Evolutionary conservation across 1,140 invertebrate species (phyloP), one percentile per base, ranked within the genome.

Genomic region (Proctacanthus coquilletti): DNA sequence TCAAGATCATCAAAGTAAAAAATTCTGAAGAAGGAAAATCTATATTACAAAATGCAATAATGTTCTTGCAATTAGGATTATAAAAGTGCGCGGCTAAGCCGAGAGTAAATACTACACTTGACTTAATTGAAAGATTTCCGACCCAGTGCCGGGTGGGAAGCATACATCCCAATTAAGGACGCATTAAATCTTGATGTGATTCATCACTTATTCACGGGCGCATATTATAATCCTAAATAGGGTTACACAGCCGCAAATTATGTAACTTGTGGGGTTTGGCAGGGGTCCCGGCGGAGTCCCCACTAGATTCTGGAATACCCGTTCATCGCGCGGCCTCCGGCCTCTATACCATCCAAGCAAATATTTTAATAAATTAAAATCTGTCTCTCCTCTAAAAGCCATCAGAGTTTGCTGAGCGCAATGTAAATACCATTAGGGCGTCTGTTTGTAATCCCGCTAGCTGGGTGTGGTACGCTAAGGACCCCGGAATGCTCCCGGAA

Each of bases 301-400:
- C 23, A 8, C 8, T 8, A 27, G 8, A 27, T 9, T 27, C 23
- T 9, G 23, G 23, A 27, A 13, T 27, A 27, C 23, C 23, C n/a
- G n/a, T n/a, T n/a, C n/a, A n/a, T n/a, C n/a, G n/a, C n/a, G n/a
- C n/a, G n/a, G n/a, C n/a, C n/a, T n/a, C n/a, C n/a, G n/a, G n/a
- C n/a, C n/a, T n/a, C n/a, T n/a, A n/a, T n/a, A n/a, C n/a, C n/a
- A n/a, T 27, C 23, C 23, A 27, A 27, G 23, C 23, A 27, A 27
- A 27, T 27, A 27, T 27, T 27, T 27, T 27, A 27, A 27, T 27
- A 27, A 27, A 27, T 27, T 27, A 27, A 27, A 27, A 27, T 27
- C 23, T 27, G 23, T 27, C 23, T 27, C 23, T 27, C n/a, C n/a
- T n/a, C n/a, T n/a, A n/a, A 27, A 27, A 27, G 13, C 23, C 23